Evolutionary conservation across 2,888 invertebrate genomes (phyloP).

Genomic region (Chrysolina americana): DNA sequence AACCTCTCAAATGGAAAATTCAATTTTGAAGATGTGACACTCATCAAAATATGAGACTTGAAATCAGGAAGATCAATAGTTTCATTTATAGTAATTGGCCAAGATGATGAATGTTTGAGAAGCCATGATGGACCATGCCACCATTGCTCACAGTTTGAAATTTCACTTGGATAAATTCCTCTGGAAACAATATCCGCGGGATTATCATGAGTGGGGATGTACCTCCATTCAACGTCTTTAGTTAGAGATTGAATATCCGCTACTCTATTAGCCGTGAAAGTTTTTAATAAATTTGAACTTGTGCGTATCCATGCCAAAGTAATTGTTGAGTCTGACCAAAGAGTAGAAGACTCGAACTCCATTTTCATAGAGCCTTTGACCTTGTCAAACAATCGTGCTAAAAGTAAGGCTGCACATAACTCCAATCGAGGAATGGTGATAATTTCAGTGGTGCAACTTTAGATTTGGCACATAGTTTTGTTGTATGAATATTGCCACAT

Average conservation of each 20-base stretch:
- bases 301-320: background rate
- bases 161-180: slow-evolving; percentile 8
- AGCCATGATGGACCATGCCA: background rate
- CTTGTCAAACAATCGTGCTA: slow-evolving; percentile 8
- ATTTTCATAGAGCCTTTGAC: background rate
- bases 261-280: background rate
- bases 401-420: too few species aligned
- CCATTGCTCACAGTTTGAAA: background rate
- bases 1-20: background rate
- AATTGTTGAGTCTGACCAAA: background rate
- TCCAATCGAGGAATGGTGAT: too few species aligned
- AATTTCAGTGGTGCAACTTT: slow-evolving; percentile 26
- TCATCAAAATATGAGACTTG: background rate
- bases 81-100: background rate
- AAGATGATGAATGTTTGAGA: background rate
- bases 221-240: background rate
- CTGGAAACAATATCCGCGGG: background rate
- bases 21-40: background rate
- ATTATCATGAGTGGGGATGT: background rate
- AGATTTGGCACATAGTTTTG: slow-evolving; percentile 16
- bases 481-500: background rate
- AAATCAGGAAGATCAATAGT: background rate
- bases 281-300: background rate
- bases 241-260: background rate
- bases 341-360: background rate